phyloP scores from a whole-genome alignment of 2,888 invertebrate species.

The Agriopis aurantiaria region DNA sequence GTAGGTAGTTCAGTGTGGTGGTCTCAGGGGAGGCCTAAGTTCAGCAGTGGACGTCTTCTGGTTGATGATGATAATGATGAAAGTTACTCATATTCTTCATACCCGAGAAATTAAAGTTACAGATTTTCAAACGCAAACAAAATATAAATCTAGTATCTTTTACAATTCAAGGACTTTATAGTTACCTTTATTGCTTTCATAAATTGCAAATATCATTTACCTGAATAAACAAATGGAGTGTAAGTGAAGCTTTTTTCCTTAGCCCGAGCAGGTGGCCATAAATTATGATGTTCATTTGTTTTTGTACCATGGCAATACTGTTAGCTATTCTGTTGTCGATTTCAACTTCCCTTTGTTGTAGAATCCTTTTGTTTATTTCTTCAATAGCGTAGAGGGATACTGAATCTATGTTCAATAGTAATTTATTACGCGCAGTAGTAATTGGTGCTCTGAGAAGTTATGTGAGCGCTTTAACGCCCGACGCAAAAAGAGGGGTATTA shows the following conservation, averaged over 20 bases:
- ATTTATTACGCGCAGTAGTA: background rate
- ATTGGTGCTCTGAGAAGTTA: background rate
- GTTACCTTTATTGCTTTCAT: slow-evolving; percentile 39
- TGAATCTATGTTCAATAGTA: too few species aligned
- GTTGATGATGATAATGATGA: background rate
- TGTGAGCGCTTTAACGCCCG: too few species aligned
- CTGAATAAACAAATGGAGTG: slow-evolving; percentile 44
- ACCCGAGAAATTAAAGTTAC: background rate
- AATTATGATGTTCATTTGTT: slow-evolving; percentile 41
- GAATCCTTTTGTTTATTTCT: slow-evolving; percentile 8
- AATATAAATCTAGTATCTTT: slow-evolving; percentile 14
- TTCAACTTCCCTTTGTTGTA: slow-evolving; percentile 10
- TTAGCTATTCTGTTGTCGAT: slow-evolving; percentile 10
- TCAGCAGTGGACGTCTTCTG: too few species aligned
- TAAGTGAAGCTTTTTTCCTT: slow-evolving; percentile 37
- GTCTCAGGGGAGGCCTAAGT: too few species aligned
- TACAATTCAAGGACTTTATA: slow-evolving; percentile 21
- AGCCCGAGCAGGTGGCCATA: slow-evolving; percentile 23
- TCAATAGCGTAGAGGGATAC: too few species aligned
- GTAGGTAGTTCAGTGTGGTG: too few species aligned
- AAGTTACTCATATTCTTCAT: background rate
- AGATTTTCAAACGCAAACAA: slow-evolving; percentile 2
- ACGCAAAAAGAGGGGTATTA: too few species aligned
- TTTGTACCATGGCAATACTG: slow-evolving; percentile 18
- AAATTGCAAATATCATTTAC: slow-evolving; percentile 45